Evolutionary conservation across 2,888 invertebrate species (phyloP), one percentile per base, ranked within the genome.

Genomic region (Didymodactylos carnosus): DNA sequence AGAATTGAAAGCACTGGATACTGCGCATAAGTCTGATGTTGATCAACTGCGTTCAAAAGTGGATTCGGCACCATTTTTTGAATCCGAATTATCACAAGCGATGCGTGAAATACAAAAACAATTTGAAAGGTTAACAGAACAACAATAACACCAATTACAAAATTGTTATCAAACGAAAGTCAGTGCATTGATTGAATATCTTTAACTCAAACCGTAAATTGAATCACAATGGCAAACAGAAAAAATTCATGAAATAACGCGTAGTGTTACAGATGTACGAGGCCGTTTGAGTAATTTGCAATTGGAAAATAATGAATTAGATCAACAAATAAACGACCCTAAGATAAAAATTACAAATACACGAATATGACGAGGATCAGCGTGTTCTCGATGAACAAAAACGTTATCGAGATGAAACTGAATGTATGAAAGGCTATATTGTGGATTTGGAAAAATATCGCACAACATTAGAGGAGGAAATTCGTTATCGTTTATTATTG

Each of bases 401-500:
- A 62, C 25, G 14, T 35, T 62, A 35, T n/a, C 35, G 62, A 4
- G 62, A 62, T 27, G 62, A 62, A 35, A 62, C 35, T 35, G 62
- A 62, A 11, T 35, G 62, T 62, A 16, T 62, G 7, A 62, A 62
- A 62, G 62, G 62, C 35, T 62, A 62, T n/a, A 62, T 62, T 4
- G n/a, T 2, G 8, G 62, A 62, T 62, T 35, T 62, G 35, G 62
- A 62, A 62, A 86, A 85, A 78, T 84, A 84, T 78, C 86, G 86
- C 77, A 83, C 86, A 76, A 84, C 84, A 23, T 80, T 86, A 75
- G 86, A 86, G 79, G 83, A 86, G 73, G 86, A 86, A 79, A 86
- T 86, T 77, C 86, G 86, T 77, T 86, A 86, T 82, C 81, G 86
- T 76, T 85, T 85, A 78, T 82, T 86, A 79, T 79, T 86, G 77